Base-by-base conservation (phyloP, 2,113 vertebrate genomes). In the Podarcis raffonei region DNA sequence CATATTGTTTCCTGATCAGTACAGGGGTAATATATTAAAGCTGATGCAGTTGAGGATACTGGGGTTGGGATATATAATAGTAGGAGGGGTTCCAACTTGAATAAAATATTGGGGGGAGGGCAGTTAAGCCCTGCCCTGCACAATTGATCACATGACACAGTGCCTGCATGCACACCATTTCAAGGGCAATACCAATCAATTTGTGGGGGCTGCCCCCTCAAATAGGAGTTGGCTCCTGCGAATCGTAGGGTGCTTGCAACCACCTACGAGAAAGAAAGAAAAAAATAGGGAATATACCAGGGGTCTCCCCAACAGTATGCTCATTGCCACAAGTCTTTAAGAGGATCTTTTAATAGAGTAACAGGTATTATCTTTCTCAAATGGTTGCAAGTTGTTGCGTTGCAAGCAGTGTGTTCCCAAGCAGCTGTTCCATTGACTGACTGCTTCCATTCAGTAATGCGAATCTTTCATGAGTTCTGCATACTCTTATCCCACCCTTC, bases 391-490 rank as follows among this genome's bases (percentile, higher is more conserved):
- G 53, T 37, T 65, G 32, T 27, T 13, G 69, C 59, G 30, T n/a
- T 90, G 39, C 0, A 1, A 0, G 0, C 42, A 57, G 16, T 84
- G 0, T 53, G 69, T n/a, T 23, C 20, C 48, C 53, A 83, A 6
- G 8, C 22, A 8, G 0, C 0, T 23, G 5, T 30, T 81, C 59
- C n/a, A 77, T 90, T 84, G 15, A 0, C 80, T 86, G 2, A 62
- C 59, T 62, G 59, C 42, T 74, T 76, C 89, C 48, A 30, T 78
- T 15, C 6, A 11, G 1, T 69, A 20, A 62, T 92, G 48, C 9
- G 69, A 35, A 68, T 84, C 27, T 66, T 25, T 8, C 13, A 89
- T 83, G 59, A 59, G 25, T 74, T 90, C 84, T 66, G 89, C 65
- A 27, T 92, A 53, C 48, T 53, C 48, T 87, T 62, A 83, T 92